These are phyloP conservation scores for Drosophila santomea DNA, from an alignment of 1,140 invertebrate species.

Conservation along the genomic window DNA sequence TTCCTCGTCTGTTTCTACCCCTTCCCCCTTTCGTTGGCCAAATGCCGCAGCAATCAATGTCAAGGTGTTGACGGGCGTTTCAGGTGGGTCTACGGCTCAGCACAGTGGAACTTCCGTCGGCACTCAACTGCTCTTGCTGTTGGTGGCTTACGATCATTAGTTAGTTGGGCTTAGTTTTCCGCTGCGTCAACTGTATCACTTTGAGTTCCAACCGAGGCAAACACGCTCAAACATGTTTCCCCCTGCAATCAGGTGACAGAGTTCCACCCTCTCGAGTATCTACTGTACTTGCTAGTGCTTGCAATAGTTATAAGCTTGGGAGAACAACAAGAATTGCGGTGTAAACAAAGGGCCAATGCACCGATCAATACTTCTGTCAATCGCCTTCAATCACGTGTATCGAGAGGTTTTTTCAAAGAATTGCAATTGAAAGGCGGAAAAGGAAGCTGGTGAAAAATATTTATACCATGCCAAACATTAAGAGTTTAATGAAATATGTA, in stretches of 20 bases:
- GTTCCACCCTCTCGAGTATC: neutral
- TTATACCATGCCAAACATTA: too few species aligned
- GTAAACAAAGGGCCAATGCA: slow-evolving; percentile 24
- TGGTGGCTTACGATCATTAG: too few species aligned
- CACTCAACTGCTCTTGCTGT: too few species aligned
- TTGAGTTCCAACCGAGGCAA: too few species aligned
- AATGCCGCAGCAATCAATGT: slow-evolving; percentile 55
- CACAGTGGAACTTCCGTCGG: neutral
- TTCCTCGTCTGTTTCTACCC: neutral
- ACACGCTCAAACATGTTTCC: neutral
- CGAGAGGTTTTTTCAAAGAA: neutral
- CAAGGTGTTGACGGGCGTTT: slow-evolving; percentile 46
- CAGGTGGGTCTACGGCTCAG: neutral
- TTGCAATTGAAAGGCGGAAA: neutral
- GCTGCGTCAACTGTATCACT: neutral
- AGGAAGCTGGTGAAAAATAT: too few species aligned
- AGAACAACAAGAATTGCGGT: slow-evolving; percentile 16
- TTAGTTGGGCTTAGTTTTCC: neutral
- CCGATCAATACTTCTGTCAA: slow-evolving; percentile 16
- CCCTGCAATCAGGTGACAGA: too few species aligned
- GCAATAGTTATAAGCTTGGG: slow-evolving; percentile 22
- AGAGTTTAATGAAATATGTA: too few species aligned
- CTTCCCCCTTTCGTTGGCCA: slow-evolving; percentile 11
- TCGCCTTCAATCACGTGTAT: slow-evolving; percentile 1
- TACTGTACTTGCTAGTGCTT: slow-evolving; percentile 27